These are phyloP conservation scores for Falco concolor DNA, from an alignment of 2,797 vertebrate genomes.

Conservation along the genomic window DNA sequence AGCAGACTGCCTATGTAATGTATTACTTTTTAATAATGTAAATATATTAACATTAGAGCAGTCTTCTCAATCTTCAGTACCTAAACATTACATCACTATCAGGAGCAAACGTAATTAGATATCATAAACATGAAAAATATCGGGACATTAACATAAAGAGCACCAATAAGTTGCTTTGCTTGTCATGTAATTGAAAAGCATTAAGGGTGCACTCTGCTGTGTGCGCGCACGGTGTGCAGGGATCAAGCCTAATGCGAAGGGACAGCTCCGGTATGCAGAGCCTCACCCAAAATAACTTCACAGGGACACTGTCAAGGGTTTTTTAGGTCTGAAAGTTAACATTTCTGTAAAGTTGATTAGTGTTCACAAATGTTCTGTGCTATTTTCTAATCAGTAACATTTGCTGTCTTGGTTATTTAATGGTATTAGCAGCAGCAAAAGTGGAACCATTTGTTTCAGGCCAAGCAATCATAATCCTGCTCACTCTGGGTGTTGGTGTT, in stretches of 20 bases:
- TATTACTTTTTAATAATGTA: conserved; percentile 69
- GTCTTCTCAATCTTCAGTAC: conserved; percentile 53
- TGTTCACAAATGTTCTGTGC: not conserved
- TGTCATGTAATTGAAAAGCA: conserved; percentile 55
- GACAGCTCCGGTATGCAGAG: conserved; percentile 25
- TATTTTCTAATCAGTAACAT: conserved; percentile 28
- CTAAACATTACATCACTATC: conserved; percentile 67
- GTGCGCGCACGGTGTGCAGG: not conserved
- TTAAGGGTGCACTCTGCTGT: not conserved
- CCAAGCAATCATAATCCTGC: conserved; percentile 48
- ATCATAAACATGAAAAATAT: conserved; percentile 70
- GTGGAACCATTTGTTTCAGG: conserved; percentile 53
- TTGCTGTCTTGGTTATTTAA: conserved; percentile 25
- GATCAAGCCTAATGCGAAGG: conserved; percentile 46
- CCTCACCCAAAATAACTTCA: conserved; percentile 48
- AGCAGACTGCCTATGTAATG: conserved; percentile 50
- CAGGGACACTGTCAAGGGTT: conserved; percentile 24
- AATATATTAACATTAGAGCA: conserved; percentile 64
- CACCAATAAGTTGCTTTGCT: conserved; percentile 49
- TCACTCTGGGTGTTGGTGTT: conserved; percentile 40
- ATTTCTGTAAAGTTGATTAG: conserved; percentile 36
- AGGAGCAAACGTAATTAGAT: conserved; percentile 64
- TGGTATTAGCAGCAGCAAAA: conserved; percentile 34
- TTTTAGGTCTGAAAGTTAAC: conserved; percentile 44
- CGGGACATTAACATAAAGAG: conserved; percentile 40